phyloP scores from a whole-genome alignment of 2,888 invertebrate species.

The Xestoiulus laeticollis region DNA sequence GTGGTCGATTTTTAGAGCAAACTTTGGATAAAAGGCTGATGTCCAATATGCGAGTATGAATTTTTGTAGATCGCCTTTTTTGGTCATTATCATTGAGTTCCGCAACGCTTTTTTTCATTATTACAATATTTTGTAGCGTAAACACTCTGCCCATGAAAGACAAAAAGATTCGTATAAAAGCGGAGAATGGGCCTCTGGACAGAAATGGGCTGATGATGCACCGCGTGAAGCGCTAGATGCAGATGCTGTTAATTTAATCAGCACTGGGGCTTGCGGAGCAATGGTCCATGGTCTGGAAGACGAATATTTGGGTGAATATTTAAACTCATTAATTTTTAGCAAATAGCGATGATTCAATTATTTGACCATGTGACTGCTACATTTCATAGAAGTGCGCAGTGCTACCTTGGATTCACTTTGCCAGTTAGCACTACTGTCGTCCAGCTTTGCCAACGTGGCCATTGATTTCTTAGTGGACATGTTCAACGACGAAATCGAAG shows the following conservation, averaged over 20 bases:
- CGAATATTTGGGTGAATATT: slow-evolving; percentile 80
- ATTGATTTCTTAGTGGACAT: slow-evolving; percentile 98
- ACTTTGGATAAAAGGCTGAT: slow-evolving; percentile 97
- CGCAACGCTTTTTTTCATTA: slow-evolving; percentile 54
- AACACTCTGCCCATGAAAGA: slow-evolving; percentile 84
- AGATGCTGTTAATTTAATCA: slow-evolving; percentile 80
- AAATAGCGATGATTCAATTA: neutral
- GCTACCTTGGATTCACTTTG: slow-evolving; percentile 95
- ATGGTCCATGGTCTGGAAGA: slow-evolving; percentile 98
- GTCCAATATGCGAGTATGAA: slow-evolving; percentile 86
- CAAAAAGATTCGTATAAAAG: slow-evolving; percentile 82
- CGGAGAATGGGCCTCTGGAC: slow-evolving; percentile 91
- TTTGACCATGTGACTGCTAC: slow-evolving; percentile 19
- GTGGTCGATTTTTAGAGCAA: slow-evolving; percentile 89
- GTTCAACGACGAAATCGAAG: slow-evolving; percentile 99
- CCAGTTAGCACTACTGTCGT: slow-evolving; percentile 81
- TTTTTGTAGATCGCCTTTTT: neutral
- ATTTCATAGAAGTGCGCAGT: slow-evolving; percentile 82
- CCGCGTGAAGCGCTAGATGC: slow-evolving; percentile 79
- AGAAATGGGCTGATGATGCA: slow-evolving; percentile 86
- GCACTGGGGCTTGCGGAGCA: slow-evolving; percentile 96
- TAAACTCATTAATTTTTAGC: slow-evolving; percentile 38
- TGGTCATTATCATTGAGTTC: neutral
- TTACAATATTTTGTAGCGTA: slow-evolving; percentile 70
- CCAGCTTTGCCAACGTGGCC: slow-evolving; percentile 85